Evolutionary conservation across 2,888 invertebrate species (phyloP).

Genomic region (Apantesis nais): DNA sequence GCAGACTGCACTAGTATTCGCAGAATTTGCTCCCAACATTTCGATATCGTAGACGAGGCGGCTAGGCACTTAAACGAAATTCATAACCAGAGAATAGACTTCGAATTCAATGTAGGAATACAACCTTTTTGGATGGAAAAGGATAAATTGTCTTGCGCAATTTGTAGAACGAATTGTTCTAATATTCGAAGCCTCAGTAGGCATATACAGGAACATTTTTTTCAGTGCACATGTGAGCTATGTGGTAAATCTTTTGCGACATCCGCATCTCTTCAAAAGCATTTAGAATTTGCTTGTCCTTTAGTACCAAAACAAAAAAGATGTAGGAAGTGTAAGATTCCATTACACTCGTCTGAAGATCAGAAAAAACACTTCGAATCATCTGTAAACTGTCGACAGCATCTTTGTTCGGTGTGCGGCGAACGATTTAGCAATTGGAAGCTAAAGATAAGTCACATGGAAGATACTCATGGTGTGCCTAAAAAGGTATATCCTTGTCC

Average conservation of each 20-base stretch:
- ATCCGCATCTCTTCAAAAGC: conserved; percentile 55
- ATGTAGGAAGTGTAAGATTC: conserved; percentile 63
- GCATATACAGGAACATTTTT: conserved; percentile 66
- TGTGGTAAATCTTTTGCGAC: conserved; percentile 69
- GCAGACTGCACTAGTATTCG: conserved; percentile 65
- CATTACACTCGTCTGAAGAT: conserved; percentile 57
- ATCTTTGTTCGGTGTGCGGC: conserved; percentile 62
- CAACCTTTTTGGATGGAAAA: conserved; percentile 62
- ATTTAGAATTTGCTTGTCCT: conserved; percentile 48
- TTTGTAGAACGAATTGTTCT: conserved; percentile 58
- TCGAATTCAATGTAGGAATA: conserved; percentile 59
- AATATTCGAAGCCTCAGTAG: conserved; percentile 62
- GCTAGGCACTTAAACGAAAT: conserved; percentile 55
- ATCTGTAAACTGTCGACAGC: conserved; percentile 58
- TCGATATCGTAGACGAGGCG: conserved; percentile 49
- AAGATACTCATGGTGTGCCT: conserved; percentile 56
- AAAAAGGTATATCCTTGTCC: conserved; percentile 63
- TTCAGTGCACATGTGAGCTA: conserved; percentile 65
- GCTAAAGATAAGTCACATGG: conserved; percentile 58
- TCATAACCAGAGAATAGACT: conserved; percentile 55
- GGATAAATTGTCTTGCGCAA: conserved; percentile 55
- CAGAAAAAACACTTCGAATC: conserved; percentile 53
- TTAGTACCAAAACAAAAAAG: conserved; percentile 49
- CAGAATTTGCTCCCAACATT: conserved; percentile 56
- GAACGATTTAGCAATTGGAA: conserved; percentile 60